These are phyloP conservation scores for Acleris sparsana DNA, from an alignment of 2,888 invertebrate genomes.

Conservation along the genomic window DNA sequence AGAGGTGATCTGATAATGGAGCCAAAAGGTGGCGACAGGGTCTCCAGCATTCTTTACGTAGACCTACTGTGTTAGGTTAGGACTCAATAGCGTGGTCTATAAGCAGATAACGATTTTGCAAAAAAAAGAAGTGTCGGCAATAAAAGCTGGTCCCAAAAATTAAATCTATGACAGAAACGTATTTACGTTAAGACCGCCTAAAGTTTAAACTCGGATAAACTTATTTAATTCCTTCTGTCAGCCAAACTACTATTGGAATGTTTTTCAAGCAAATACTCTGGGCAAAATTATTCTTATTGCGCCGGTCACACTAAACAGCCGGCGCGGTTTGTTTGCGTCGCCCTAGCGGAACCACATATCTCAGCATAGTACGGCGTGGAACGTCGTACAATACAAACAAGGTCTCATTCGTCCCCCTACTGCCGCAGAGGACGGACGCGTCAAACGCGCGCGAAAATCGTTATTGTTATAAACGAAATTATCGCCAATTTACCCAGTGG, in stretches of 20 bases:
- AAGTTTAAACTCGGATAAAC: no score
- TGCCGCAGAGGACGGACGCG: slow-evolving; percentile 38
- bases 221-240: no score
- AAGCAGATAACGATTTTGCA: no score
- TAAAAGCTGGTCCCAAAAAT: no score
- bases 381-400: slow-evolving; percentile 30
- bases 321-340: slow-evolving; percentile 35
- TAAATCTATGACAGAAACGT: no score
- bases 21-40: no score
- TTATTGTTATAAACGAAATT: slow-evolving; percentile 31
- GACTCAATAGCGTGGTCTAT: no score
- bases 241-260: slow-evolving; percentile 37
- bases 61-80: no score
- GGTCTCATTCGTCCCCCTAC: slow-evolving; percentile 33
- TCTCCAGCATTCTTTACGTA: no score
- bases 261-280: neutral
- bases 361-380: slow-evolving; percentile 12
- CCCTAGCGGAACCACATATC: slow-evolving; percentile 29
- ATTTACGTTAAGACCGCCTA: no score
- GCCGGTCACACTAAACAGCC: slow-evolving; percentile 14
- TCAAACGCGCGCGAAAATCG: slow-evolving; percentile 41
- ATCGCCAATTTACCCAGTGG: slow-evolving; percentile 37
- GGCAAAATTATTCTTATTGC: slow-evolving; percentile 10
- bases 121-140: no score
- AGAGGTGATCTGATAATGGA: no score